phyloP scores from a whole-genome alignment of 2,113 vertebrate species.

The Neopipo cinnamomea region DNA sequence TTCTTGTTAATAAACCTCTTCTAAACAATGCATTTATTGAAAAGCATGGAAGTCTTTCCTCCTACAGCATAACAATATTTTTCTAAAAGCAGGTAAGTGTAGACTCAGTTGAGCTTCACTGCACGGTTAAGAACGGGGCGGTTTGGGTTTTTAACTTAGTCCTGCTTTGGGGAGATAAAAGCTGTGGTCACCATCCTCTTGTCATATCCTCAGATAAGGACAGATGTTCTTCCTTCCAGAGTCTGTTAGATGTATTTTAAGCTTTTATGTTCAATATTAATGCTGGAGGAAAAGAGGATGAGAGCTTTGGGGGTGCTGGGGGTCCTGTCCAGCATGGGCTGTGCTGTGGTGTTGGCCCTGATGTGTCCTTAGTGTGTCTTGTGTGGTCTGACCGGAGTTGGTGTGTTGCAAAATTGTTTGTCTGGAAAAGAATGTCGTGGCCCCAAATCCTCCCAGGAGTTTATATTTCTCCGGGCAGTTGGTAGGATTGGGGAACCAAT shows the following conservation, averaged over 20 bases:
- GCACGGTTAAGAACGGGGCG: accelerated
- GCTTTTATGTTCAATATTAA: background rate
- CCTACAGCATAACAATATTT: background rate
- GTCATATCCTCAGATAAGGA: background rate
- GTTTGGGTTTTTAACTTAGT: background rate
- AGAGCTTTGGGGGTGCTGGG: background rate
- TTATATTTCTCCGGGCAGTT: background rate
- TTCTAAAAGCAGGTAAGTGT: background rate
- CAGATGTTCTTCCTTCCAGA: background rate
- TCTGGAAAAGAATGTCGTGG: accelerated
- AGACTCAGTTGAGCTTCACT: background rate
- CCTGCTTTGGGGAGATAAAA: slow-evolving; percentile 18
- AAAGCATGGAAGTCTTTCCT: background rate
- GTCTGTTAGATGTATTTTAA: background rate
- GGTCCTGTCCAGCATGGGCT: background rate
- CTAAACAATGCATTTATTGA: background rate
- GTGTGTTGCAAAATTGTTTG: background rate
- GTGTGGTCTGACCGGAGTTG: accelerated
- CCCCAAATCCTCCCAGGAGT: background rate
- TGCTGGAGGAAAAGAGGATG: background rate
- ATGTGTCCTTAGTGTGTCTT: background rate
- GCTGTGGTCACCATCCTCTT: background rate
- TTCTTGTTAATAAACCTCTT: background rate
- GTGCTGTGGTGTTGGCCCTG: background rate
- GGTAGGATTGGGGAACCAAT: background rate